These are phyloP conservation scores for Melanotaenia duboulayi DNA, from an alignment of 2,113 vertebrate species.

Conservation along the genomic window DNA sequence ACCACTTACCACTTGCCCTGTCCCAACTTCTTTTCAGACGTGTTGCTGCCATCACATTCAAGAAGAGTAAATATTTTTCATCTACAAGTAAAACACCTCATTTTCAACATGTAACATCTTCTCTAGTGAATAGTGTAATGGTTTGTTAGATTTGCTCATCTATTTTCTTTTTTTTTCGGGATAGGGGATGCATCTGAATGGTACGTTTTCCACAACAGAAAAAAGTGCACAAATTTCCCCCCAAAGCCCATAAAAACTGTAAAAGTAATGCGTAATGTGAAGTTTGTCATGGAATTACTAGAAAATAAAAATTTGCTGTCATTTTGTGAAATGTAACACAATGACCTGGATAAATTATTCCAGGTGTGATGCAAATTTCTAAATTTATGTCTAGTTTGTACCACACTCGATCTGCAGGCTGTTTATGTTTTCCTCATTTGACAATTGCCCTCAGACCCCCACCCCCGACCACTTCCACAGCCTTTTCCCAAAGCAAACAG, in stretches of 20 bases:
- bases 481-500: slow-evolving; percentile 66
- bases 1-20: too few species aligned
- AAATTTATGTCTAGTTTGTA: slow-evolving; percentile 39
- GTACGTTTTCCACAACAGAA: background rate
- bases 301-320: background rate
- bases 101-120: too few species aligned
- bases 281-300: background rate
- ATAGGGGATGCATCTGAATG: background rate
- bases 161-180: too few species aligned
- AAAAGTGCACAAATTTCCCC: background rate
- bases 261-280: background rate
- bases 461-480: slow-evolving; percentile 41
- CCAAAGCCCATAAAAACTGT: background rate
- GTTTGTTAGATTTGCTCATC: too few species aligned
- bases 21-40: too few species aligned
- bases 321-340: background rate
- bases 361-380: background rate
- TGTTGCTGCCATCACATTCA: too few species aligned
- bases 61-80: too few species aligned
- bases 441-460: slow-evolving; percentile 46
- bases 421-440: slow-evolving; percentile 56
- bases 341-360: background rate
- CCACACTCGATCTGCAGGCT: slow-evolving; percentile 29
- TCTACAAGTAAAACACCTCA: too few species aligned
- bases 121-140: too few species aligned